Conservation (phyloP, 2,113 vertebrate species). For the Cairina moschata region DNA sequence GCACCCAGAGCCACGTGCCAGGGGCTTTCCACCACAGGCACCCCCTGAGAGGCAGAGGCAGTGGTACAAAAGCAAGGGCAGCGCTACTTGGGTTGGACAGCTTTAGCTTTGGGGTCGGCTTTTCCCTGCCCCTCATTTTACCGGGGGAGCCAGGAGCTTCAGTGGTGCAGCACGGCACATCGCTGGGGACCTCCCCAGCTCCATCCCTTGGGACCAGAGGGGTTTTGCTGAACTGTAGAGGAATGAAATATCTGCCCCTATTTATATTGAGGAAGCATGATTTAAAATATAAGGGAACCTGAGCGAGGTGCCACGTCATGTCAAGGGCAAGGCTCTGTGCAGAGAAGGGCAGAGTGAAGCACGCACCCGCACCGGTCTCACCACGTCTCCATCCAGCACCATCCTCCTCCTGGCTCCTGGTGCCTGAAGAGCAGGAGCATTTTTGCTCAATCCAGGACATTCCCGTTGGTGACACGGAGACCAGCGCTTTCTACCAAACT, state of each 20-base stretch:
- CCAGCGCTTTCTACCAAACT: not conserved
- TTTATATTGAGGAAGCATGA: not conserved
- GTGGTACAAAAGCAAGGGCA: fast-evolving
- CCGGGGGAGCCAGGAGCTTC: not conserved
- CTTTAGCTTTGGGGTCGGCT: not conserved
- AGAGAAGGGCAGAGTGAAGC: not conserved
- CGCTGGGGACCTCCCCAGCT: not conserved
- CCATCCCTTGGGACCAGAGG: not conserved
- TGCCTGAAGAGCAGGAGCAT: not conserved
- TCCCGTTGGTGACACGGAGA: not conserved
- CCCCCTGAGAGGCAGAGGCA: not conserved
- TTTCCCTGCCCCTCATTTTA: not conserved
- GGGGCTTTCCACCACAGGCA: not conserved
- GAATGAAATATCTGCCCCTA: not conserved
- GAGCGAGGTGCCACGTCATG: fast-evolving
- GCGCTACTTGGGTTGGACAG: fast-evolving
- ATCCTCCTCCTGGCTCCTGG: not conserved
- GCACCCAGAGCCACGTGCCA: not conserved
- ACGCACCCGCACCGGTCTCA: fast-evolving
- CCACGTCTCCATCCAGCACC: fast-evolving
- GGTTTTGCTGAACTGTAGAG: not conserved
- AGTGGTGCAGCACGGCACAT: not conserved
- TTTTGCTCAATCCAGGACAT: not conserved
- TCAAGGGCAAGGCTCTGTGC: fast-evolving
- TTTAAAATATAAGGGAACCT: not conserved